Evolutionary conservation across 2,113 vertebrate species (phyloP).

Genomic region (Callorhinus ursinus): DNA sequence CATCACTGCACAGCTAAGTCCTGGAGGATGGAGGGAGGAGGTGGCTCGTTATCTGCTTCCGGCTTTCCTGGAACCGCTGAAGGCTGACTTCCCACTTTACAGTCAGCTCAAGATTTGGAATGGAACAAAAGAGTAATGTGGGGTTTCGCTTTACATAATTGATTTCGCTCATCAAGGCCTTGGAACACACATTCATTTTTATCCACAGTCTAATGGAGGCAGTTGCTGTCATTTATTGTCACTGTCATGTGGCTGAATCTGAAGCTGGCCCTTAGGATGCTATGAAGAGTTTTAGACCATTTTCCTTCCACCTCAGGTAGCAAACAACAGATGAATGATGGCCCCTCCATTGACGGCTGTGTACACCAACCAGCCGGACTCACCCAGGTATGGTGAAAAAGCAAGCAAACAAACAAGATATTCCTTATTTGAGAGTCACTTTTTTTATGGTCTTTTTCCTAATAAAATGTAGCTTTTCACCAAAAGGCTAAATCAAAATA

Average conservation of each 20-base stretch:
- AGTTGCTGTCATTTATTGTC: background rate
- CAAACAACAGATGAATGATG: background rate
- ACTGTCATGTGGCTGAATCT: background rate
- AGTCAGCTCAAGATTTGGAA: conserved; percentile 47
- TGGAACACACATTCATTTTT: background rate
- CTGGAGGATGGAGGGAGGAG: background rate
- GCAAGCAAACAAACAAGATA: background rate
- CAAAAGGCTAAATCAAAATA: conserved; percentile 16
- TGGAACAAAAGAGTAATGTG: conserved; percentile 47
- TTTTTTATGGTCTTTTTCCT: background rate
- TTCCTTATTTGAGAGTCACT: background rate
- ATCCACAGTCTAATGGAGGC: background rate
- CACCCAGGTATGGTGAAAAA: background rate
- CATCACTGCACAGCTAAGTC: rapidly evolving
- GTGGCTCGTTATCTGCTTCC: background rate
- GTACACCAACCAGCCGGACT: background rate
- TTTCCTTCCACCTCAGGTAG: background rate
- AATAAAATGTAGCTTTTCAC: conserved; percentile 38
- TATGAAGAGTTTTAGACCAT: background rate
- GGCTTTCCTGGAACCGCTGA: conserved; percentile 36
- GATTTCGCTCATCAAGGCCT: background rate
- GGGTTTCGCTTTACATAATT: conserved; percentile 67
- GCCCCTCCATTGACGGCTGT: background rate
- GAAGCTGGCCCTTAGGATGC: background rate
- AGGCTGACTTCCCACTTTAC: background rate